phyloP scores from a whole-genome alignment of 2,113 vertebrate genomes.

The Spizaetus ornatus region DNA sequence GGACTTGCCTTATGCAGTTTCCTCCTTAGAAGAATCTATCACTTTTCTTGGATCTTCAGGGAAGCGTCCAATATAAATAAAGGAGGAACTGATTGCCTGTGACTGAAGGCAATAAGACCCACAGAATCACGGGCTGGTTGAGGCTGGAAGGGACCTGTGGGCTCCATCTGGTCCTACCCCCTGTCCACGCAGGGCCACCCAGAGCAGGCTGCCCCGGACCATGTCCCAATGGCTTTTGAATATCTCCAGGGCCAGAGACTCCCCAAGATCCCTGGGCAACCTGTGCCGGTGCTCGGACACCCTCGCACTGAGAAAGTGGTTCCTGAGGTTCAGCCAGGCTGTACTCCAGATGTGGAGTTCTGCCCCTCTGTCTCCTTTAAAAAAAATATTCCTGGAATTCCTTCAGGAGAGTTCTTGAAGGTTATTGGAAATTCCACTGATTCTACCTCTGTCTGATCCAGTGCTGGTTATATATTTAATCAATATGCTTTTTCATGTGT shows the following conservation, averaged over 20 bases:
- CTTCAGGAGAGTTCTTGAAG: neutral
- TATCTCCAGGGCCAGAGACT: no score
- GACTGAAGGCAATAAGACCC: neutral
- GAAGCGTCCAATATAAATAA: accelerated
- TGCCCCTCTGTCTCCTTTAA: neutral
- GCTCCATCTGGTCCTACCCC: neutral
- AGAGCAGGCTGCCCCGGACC: neutral
- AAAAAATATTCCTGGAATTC: neutral
- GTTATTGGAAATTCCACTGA: accelerated
- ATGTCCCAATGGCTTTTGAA: accelerated
- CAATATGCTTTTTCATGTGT: accelerated
- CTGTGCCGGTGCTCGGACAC: neutral
- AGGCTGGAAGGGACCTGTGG: neutral
- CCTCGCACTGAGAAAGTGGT: accelerated
- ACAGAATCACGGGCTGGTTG: neutral
- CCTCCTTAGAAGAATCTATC: neutral
- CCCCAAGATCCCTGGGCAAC: neutral
- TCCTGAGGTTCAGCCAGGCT: neutral
- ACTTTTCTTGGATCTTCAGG: neutral
- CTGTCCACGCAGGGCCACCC: neutral
- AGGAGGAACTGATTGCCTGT: neutral
- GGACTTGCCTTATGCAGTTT: neutral
- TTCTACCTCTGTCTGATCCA: neutral
- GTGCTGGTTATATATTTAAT: no score
- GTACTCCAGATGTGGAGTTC: accelerated